Percentiles rank a stretch among this genome's conserved stretches.
phyloP scores from a whole-genome alignment of 2,113 vertebrate species.

The Pristiophorus japonicus region DNA sequence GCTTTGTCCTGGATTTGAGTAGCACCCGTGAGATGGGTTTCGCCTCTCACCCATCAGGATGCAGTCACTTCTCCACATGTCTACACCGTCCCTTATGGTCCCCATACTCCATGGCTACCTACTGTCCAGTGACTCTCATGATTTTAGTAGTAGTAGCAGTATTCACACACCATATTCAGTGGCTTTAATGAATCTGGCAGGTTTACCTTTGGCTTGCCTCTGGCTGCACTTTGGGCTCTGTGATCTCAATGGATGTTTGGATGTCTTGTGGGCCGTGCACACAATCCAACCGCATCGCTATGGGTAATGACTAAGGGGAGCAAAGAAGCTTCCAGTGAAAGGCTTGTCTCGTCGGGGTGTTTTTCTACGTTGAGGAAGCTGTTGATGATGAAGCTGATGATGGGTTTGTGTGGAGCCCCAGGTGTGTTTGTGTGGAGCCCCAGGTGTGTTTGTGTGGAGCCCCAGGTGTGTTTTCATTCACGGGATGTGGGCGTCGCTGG shows the following conservation, averaged over 20 bases:
- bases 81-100: background rate
- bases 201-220: background rate
- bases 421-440: too few species aligned
- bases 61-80: background rate
- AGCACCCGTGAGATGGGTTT: background rate
- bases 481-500: too few species aligned
- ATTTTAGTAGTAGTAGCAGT: too few species aligned
- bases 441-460: too few species aligned
- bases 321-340: too few species aligned
- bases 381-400: too few species aligned
- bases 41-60: background rate
- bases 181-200: background rate
- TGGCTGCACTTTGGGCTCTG: background rate
- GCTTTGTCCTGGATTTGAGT: too few species aligned
- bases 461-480: too few species aligned
- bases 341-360: background rate
- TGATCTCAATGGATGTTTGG: background rate
- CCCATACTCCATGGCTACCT: background rate
- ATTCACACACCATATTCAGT: background rate
- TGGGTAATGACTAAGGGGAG: too few species aligned
- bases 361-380: too few species aligned
- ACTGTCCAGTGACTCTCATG: background rate
- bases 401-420: too few species aligned
- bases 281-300: background rate
- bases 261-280: background rate